Base-by-base conservation (phyloP, 2,113 vertebrate genomes). In the Nibea coibor region DNA sequence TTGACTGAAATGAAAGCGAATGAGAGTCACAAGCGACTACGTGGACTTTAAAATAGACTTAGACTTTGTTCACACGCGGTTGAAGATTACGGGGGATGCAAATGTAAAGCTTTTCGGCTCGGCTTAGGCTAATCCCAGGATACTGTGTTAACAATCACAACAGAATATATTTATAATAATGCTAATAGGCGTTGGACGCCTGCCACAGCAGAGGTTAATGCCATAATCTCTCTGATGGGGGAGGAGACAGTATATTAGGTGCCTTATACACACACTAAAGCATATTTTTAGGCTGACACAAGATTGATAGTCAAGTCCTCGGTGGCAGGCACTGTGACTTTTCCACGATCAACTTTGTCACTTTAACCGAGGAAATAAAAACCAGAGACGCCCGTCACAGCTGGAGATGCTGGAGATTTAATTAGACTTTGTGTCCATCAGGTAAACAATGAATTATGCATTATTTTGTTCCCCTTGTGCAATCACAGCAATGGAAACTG, bases 401-500 rank as follows among this genome's bases (percentile, higher is more conserved):
- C 75, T 76, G 78, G 72, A 82, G 61, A n/a, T 78, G 62, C 80
- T 73, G 15, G 19, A 80, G 75, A 78, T 80, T 84, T 88, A 83
- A 91, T 91, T 89, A 82, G 85, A 82, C 80, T 68, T 22, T 19
- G 78, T 85, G 83, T 90, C 90, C 87, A 81, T 87, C 84, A 92
- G 75, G 82, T 89, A 85, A 92, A 91, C 80, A 85, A 91, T 91
- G 85, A 91, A 92, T 91, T 78, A 89, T 90, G 87, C 69, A 92
- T 89, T 31, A 20, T 45, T 78, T 56, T 22, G 67, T 72, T 83
- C 79, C 85, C 69, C 28, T 12, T 53, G 31, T 83, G 79, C 45
- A 71, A 59, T 64, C 70, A 45, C 81, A 80, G 75, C 80, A 84
- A 75, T 42, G 58, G 50, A 43, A 51, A 62, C 54, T 42, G 72